A percentile compares a stretch with the other conserved stretches of the same genome.
Evolutionary conservation across 2,888 invertebrate species (phyloP).

Genomic region (Sepiola atlantica): DNA sequence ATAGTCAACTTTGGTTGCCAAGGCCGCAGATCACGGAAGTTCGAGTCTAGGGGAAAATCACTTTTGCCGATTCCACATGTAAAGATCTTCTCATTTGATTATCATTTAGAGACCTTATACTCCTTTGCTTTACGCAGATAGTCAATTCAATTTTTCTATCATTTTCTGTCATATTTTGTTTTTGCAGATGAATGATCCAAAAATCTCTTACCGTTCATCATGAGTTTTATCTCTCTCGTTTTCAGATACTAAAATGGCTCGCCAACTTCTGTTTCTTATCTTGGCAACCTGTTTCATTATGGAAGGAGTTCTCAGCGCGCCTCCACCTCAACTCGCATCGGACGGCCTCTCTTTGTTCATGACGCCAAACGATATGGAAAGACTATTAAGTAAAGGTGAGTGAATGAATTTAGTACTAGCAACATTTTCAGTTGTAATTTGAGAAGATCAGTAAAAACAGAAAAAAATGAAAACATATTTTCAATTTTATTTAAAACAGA

Average conservation of each 20-base stretch:
- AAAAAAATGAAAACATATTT: too few species aligned
- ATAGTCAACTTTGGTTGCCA: too few species aligned
- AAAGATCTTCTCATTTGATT: too few species aligned
- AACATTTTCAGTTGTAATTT: background rate
- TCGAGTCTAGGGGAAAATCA: too few species aligned
- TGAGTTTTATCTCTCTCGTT: background rate
- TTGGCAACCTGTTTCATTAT: background rate
- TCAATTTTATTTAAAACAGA: too few species aligned
- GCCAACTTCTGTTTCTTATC: background rate
- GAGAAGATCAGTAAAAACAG: too few species aligned
- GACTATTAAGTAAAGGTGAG: background rate
- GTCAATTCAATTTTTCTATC: too few species aligned
- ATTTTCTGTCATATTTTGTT: too few species aligned
- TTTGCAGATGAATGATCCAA: background rate
- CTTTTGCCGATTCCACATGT: too few species aligned
- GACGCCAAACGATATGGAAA: background rate
- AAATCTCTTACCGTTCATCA: background rate
- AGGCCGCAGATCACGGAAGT: too few species aligned
- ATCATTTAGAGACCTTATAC: too few species aligned
- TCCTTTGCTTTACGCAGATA: too few species aligned
- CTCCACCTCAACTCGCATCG: background rate
- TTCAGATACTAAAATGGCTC: background rate
- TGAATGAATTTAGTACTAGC: background rate
- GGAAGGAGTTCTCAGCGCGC: background rate
- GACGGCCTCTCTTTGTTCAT: background rate